phyloP scores from a whole-genome alignment of 2,113 vertebrate genomes.

The Seriola rivoliana region DNA sequence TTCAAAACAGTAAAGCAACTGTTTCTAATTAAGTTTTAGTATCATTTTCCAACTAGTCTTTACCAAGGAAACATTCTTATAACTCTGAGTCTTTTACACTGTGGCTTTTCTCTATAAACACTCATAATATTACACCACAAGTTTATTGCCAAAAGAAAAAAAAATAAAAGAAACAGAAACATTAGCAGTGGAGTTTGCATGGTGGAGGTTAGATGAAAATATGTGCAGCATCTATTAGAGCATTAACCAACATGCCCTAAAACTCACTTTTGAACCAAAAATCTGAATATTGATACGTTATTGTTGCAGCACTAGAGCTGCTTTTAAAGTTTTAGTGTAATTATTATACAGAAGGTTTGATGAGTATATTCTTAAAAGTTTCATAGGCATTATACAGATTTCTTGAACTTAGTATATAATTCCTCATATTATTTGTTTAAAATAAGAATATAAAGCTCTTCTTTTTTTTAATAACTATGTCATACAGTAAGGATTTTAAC shows the following conservation, averaged over 20 bases:
- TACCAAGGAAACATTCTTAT: slow-evolving; percentile 82
- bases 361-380: neutral
- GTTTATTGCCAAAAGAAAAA: slow-evolving; percentile 64
- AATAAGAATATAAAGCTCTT: neutral
- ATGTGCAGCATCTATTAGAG: slow-evolving; percentile 8
- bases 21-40: slow-evolving; percentile 84
- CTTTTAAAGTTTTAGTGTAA: neutral
- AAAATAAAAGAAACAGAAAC: slow-evolving; percentile 43
- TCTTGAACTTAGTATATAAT: neutral
- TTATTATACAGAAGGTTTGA: neutral
- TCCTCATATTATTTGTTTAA: neutral
- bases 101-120: slow-evolving; percentile 78
- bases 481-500: neutral
- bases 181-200: slow-evolving; percentile 39
- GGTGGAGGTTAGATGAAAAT: slow-evolving; percentile 36
- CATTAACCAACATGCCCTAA: slow-evolving; percentile 9
- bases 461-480: neutral
- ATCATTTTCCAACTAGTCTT: slow-evolving; percentile 78
- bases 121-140: slow-evolving; percentile 72
- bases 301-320: neutral
- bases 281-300: neutral
- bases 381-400: neutral
- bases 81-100: slow-evolving; percentile 74
- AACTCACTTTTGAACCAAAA: neutral
- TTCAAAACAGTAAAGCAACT: slow-evolving; percentile 75